Evolutionary conservation across 64 coral and sea anemone genomes (phyloP).

Genomic region (Stichodactyla mertensii): DNA sequence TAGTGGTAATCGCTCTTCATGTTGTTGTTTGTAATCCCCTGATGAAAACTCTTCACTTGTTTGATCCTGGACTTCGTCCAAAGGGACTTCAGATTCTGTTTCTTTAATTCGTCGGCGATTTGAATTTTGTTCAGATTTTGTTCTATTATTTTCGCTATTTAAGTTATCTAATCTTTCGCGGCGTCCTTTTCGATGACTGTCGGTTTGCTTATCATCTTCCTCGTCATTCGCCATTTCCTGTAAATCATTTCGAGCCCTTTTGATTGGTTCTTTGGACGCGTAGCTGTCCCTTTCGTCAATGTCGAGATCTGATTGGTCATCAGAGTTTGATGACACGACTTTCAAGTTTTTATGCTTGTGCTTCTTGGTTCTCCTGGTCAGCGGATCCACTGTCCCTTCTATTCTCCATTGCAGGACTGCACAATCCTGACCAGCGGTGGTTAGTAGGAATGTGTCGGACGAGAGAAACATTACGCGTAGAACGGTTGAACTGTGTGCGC

Average conservation of each 20-base stretch:
- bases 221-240: background rate
- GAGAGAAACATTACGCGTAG: constrained; percentile 64
- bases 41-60: background rate
- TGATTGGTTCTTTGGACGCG: background rate
- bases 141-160: background rate
- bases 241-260: background rate
- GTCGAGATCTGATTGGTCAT: background rate
- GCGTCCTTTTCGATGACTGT: background rate
- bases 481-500: constrained; percentile 77
- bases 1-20: background rate
- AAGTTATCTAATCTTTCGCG: background rate
- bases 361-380: constrained; percentile 5
- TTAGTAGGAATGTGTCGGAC: constrained; percentile 64
- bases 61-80: background rate
- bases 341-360: background rate
- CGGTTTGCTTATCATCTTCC: background rate
- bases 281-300: background rate
- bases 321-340: background rate
- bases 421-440: constrained; percentile 70
- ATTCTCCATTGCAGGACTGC: constrained; percentile 80
- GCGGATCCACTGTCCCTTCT: constrained; percentile 45
- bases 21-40: background rate
- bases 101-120: background rate
- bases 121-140: background rate
- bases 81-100: background rate